A percentile compares a stretch with the other conserved stretches of the same genome.
phyloP scores from a whole-genome alignment of 2,888 invertebrate genomes.

The Serrognathus titanus region DNA sequence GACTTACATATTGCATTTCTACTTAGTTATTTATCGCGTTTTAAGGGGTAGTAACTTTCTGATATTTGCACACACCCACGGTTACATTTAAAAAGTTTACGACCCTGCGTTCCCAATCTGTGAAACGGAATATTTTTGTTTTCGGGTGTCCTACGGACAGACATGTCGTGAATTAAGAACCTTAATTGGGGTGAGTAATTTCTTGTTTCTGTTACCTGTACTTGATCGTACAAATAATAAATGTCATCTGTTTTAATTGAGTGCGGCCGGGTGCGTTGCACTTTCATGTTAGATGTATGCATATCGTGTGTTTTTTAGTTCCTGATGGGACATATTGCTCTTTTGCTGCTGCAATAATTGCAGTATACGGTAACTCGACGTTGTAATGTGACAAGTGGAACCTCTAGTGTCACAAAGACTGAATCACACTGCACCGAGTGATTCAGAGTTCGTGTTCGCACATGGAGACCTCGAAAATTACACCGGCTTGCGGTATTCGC shows the following conservation, averaged over 20 bases:
- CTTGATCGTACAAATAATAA: too few relatives aligned
- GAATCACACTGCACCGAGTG: too few relatives aligned
- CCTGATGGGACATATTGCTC: too few relatives aligned
- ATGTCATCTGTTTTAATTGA: neutral
- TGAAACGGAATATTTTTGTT: conserved; percentile 25
- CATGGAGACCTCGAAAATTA: too few relatives aligned
- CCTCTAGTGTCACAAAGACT: too few relatives aligned
- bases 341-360: too few relatives aligned
- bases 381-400: too few relatives aligned
- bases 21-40: neutral
- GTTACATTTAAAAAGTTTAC: neutral
- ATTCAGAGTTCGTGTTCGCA: too few relatives aligned
- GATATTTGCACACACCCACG: neutral
- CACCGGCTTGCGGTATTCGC: too few relatives aligned
- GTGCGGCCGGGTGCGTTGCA: neutral
- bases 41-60: neutral
- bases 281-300: too few relatives aligned
- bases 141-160: conserved; percentile 31
- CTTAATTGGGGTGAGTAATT: conserved; percentile 41
- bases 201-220: conserved; percentile 32
- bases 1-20: conserved; percentile 30
- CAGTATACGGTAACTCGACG: too few relatives aligned
- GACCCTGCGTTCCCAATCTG: neutral
- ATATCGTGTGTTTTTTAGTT: too few relatives aligned
- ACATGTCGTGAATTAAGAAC: conserved; percentile 38